Conservation (phyloP, 2,113 vertebrate species). For the Emydocephalus ijimae region DNA sequence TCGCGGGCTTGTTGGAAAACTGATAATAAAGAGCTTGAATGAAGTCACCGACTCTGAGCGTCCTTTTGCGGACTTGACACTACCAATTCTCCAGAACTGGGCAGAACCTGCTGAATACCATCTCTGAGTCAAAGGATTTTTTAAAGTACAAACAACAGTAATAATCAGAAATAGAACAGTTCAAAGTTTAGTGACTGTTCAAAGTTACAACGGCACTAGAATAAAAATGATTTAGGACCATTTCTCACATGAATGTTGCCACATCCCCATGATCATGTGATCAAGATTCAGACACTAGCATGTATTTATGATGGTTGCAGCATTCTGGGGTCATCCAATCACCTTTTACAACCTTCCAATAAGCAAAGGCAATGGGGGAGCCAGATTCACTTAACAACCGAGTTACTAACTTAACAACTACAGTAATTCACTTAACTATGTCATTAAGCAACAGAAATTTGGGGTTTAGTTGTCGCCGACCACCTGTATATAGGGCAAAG, state of each 20-base stretch:
- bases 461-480: background rate
- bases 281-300: too few species aligned
- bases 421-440: background rate
- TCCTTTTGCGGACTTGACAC: too few species aligned
- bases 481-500: background rate
- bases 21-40: too few species aligned
- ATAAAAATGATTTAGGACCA: background rate
- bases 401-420: background rate
- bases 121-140: background rate
- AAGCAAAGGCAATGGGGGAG: background rate
- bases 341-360: background rate
- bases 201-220: background rate
- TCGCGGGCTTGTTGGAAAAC: too few species aligned
- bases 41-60: too few species aligned
- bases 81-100: too few species aligned
- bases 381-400: background rate
- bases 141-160: background rate
- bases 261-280: too few species aligned
- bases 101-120: too few species aligned
- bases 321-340: too few species aligned
- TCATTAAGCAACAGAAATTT: background rate
- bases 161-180: background rate
- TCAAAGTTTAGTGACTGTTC: background rate
- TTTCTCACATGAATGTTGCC: background rate
- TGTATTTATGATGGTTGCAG: too few species aligned